Evolutionary conservation across 2,797 vertebrate species (phyloP).

Genomic region (Sarcoramphus papa): DNA sequence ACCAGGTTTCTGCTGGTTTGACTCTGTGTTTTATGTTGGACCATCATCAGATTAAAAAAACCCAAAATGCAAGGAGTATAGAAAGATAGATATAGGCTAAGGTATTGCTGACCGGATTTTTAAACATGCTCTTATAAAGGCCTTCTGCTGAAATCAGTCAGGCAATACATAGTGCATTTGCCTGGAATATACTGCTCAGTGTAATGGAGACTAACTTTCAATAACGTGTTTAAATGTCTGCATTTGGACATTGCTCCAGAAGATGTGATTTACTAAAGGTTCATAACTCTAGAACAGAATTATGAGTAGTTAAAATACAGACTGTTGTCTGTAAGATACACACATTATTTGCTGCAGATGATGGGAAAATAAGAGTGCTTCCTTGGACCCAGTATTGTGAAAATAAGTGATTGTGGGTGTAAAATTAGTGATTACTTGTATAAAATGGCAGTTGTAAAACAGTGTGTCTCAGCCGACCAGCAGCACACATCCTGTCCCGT

Average conservation of each 20-base stretch:
- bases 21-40: not conserved
- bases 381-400: not conserved
- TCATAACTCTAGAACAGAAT: not conserved
- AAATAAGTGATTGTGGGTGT: not conserved
- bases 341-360: not conserved
- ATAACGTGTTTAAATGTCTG: not conserved
- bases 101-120: not conserved
- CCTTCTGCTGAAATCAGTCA: not conserved
- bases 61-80: not conserved
- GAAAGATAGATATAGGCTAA: not conserved
- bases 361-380: not conserved
- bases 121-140: not conserved
- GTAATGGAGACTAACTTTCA: not conserved
- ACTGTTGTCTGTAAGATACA: not conserved
- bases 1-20: not conserved
- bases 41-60: not conserved
- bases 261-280: not conserved
- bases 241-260: not conserved
- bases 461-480: not conserved
- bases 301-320: not conserved
- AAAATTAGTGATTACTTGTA: not conserved
- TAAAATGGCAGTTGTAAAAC: not conserved
- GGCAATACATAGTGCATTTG: not conserved
- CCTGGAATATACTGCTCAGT: not conserved
- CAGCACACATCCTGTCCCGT: not conserved